Evolutionary conservation across 2,113 vertebrate genomes (phyloP), one percentile per base, ranked within the genome.

Genomic region (Pipa parva): DNA sequence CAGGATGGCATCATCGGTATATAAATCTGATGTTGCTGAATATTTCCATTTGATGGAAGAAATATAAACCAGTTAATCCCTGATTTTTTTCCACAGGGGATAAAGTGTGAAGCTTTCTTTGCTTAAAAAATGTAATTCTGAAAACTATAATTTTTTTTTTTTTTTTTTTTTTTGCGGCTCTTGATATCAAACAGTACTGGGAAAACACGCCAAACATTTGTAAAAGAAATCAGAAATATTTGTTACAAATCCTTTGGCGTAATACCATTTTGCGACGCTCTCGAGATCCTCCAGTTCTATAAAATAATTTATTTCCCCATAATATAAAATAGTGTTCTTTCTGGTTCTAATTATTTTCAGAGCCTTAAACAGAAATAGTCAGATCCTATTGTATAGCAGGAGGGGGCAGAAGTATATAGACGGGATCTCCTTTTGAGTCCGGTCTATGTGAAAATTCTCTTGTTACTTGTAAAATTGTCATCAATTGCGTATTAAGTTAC

Each of bases 121-220:
- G 57, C 66, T n/a, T 70, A 70, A 70, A 61, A 54, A 70, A 70
- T 33, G 54, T 70, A 61, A 70, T 61, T 31, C 58, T 70, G 25
- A 42, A 61, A 50, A 54, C 52, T 49, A 18, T 60, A 54, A 61
- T 70, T 22, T 58, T 29, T 33, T 28, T 52, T 46, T 50, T 48
- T 70, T 22, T 58, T 29, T 33, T 28, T 52, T 46, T 50, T 48
- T 31, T 59, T 51, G 39, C 48, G 33, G 54, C 55, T 48, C n/a
- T 42, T 27, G 42, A 12, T 45, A 61, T 70, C 60, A 70, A 61
- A 70, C 54, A 61, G 25, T 50, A 24, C 25, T 70, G 66, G 66
- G 54, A 70, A 52, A 36, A 21, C 25, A 33, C 52, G 52, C 66
- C 58, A 61, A 70, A 70, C 66, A 70, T 70, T 70, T 70, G 66